Evolutionary conservation across 2,888 invertebrate genomes (phyloP).

Genomic region (Zootermopsis nevadensis): DNA sequence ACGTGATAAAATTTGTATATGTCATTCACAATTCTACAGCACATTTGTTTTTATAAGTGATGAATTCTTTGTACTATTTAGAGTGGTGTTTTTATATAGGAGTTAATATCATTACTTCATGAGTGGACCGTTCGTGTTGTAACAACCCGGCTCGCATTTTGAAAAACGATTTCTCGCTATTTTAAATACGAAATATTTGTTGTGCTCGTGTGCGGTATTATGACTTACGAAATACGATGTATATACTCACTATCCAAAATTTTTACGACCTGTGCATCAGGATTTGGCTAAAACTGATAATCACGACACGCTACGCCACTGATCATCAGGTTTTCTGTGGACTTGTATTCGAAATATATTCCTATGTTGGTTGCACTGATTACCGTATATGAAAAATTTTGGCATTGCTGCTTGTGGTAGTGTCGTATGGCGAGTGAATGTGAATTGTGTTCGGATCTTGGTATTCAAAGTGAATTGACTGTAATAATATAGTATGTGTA

Average conservation of each 20-base stretch:
- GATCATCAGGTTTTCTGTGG: neutral
- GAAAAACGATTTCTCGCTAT: no score
- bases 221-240: no score
- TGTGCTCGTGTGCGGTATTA: no score
- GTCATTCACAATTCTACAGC: neutral
- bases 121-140: no score
- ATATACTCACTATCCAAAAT: no score
- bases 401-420: slow-evolving; percentile 29
- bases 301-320: no score
- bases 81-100: neutral
- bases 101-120: neutral
- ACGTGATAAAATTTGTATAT: neutral
- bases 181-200: no score
- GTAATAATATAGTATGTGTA: neutral
- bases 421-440: slow-evolving; percentile 19
- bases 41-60: neutral
- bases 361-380: neutral
- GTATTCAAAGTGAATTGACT: neutral
- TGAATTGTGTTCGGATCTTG: slow-evolving; percentile 10
- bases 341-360: neutral
- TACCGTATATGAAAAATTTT: slow-evolving; percentile 23
- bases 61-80: neutral
- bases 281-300: no score
- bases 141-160: no score
- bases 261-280: no score